Base-by-base conservation (phyloP, 2,888 invertebrate genomes). In the Chalcis sispes region DNA sequence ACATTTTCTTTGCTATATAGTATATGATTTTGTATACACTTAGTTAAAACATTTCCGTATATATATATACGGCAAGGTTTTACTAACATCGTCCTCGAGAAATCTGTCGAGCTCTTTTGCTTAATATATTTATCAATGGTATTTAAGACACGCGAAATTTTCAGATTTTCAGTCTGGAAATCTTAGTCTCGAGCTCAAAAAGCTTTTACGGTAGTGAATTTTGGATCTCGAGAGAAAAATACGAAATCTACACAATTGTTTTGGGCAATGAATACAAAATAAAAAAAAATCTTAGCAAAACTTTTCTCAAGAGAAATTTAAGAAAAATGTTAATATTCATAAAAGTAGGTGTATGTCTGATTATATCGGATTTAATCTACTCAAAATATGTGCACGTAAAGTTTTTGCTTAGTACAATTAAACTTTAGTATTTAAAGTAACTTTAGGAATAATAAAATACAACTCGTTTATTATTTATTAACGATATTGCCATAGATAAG, bases 341-440 rank as follows among this genome's bases (percentile, higher is more conserved):
- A 54, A 36, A 69, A 5, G 15, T 32, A 27, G 27, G 27, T 20
- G 29, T 7, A 1, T 25, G 46, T 23, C 73, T 32, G 73, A 66
- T 66, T 40, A 42, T 66, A 73, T 4, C 7, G 8, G 52, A 3
- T 23, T 42, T 23, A 27, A 27, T 66, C 73, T 73, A 73, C 73
- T 73, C 66, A 58, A 65, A 4, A 3, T 4, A 3, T 42, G 15
- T 32, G 8, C 7, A 42, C 15, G 13, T 42, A 8, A 4, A 2
- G 15, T 13, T 42, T 15, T 13, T 42, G 10, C 36, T 7, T 10
- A 7, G 36, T 10, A 36, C 36, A 36, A 4, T 4, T 36, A 36
- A 4, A 36, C 36, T 7, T 10, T 7, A 4, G 10, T 36, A 36
- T 10, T 7, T 36, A 36, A 7, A 7, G 4, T 4, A 36, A 36